Evolutionary conservation across 2,797 vertebrate species (phyloP), one percentile per base, ranked within the genome.

Genomic region (Megalops cyprinoides): DNA sequence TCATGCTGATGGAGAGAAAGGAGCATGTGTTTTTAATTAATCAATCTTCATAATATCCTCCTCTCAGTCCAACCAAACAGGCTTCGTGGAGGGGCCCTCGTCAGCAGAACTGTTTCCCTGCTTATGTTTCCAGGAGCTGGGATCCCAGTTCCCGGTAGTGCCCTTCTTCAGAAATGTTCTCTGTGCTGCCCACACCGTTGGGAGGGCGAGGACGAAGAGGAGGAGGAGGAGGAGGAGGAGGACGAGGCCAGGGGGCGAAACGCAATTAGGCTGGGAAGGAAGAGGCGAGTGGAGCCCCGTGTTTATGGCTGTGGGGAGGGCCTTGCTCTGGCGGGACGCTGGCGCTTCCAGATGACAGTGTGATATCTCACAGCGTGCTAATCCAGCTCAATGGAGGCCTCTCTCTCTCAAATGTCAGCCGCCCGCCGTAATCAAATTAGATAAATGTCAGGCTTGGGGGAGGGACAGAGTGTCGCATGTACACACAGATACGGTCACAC

Each of bases 401-500:
- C 84, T 83, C 80, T 79, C 78, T 81, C 85, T 86, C 86, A 87
- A 73, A 83, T 69, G 78, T 87, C 82, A 85, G 79, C 81, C 79
- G 39, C 83, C 80, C 82, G 49, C 82, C 82, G 82, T 91, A 93
- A 94, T 92, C 87, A 90, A 91, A 92, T 94, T 90, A 92, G 90
- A 89, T 87, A 88, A 85, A 89, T 91, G 90, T 84, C 87, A 89
- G 90, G 88, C 85, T 87, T 14, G 85, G 77, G 73, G 81, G 84
- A 90, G 87, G 89, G 88, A 89, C 84, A 82, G 78, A 82, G 85
- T 48, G 74, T 85, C 77, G 84, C 87, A 90, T 84, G 87, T 89
- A 83, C 87, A 86, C 87, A 89, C 71, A 83, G 86, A 89, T 74
- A 87, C 81, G 75, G 85, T 86, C 82, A 79, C 86, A 82, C 79